Base-by-base conservation (phyloP, 1,140 invertebrate species). In the Drosophila arizonae region DNA sequence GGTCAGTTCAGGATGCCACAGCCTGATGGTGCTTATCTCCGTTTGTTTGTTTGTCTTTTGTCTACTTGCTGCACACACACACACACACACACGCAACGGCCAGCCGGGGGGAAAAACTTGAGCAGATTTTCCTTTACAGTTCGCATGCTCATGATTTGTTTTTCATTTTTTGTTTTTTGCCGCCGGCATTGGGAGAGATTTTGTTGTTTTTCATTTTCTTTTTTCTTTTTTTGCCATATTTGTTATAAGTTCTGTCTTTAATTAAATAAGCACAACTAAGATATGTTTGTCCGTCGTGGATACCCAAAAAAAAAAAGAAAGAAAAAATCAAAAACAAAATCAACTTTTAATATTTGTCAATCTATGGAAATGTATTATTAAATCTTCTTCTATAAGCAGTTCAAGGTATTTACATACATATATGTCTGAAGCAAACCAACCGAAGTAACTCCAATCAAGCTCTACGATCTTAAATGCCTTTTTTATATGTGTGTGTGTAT, bases 261-360 rank as follows among this genome's bases (percentile, higher is more conserved):
- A 84, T 88, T 63, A 88, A 87, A 77, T 88, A 88, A 79, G 84
- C 79, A 69, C 72, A 81, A 79, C 72, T 57, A 64, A 51, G 43
- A 55, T 66, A 55, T 66, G 65, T 79, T 76, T 79, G 72, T 79
- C 61, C 55, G 63, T 76, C 66, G 68, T 77, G 68, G 62, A 81
- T 61, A 69, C 71, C 71, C 41, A 39, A 63, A 73, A 78, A 50
- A 39, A 39, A 39, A 39, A 11, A 39, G 21, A 39, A 39, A 39
- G 11, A 11, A 1, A 13, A 11, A 56, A 71, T 26, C 61, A 41
- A 24, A 39, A 39, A 11, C 1, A 13, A 11, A 56, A 71, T 26
- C 61, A 41, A 24, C 28, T 68, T 72, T 66, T 26, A 51, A 54
- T 55, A 56, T 13, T 41, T 68, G 57, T 74, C n/a, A 57, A 68